Evolutionary conservation across 2,113 vertebrate species (phyloP), one percentile per base, ranked within the genome.

Genomic region (Murina feae): DNA sequence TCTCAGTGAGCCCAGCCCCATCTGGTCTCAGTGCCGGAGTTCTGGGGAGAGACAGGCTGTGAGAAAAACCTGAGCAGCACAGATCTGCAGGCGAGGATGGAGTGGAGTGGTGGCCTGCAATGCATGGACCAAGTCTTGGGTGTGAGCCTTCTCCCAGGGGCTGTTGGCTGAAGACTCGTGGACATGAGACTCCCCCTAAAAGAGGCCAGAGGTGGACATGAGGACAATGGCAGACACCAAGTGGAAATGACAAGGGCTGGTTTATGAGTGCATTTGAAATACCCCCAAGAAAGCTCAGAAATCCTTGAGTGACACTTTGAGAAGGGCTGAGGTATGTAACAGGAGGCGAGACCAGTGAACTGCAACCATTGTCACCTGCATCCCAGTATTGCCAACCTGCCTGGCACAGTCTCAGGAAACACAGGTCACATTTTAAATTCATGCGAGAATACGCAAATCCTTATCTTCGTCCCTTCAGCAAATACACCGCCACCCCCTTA

Each of bases 401-500:
- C 47, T 49, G 9, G 10, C 20, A 12, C 51, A 23, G 0, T 66
- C 44, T 66, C 10, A 16, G 63, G 18, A 71, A 72, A 76, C 53
- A 35, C 1, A 44, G 47, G 28, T 42, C 84, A 80, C 9, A 4
- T 47, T 85, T 51, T 51, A 83, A 58, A 80, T 60, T 76, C 25
- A 6, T 21, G 10, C 28, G 51, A 86, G 53, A 89, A 12, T 23
- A n/a, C 1, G 20, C 1, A 9, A 47, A 32, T 13, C 35, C n/a
- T 7, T 68, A 37, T 25, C 49, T 8, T 37, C 72, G 51, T 72
- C 90, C 69, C 89, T n/a, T 97, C 91, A 96, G 68, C 80, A 92
- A 0, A 88, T 32, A 79, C 14, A 92, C 37, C 8, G 4, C 58
- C 16, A 68, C 17, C 55, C 88, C 20, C 86, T 94, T 83, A 60